These are phyloP conservation scores for Morus bassanus DNA, from an alignment of 2,797 vertebrate species.

Conservation along the genomic window DNA sequence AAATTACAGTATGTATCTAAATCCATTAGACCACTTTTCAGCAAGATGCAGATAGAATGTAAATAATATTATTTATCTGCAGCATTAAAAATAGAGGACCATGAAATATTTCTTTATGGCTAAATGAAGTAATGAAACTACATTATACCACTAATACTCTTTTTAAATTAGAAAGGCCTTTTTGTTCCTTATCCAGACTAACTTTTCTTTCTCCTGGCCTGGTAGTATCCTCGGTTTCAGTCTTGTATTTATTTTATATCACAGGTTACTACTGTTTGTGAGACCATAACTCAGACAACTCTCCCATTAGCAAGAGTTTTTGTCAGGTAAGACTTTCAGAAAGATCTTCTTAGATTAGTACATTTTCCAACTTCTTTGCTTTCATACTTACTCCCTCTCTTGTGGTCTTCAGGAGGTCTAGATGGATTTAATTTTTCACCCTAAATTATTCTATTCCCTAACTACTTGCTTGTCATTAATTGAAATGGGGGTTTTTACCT, in stretches of 20 bases:
- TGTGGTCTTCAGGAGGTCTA: not conserved
- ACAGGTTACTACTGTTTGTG: not conserved
- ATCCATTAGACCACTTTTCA: not conserved
- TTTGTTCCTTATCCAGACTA: not conserved
- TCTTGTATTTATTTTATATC: not conserved
- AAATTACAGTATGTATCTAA: not conserved
- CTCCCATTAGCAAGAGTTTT: not conserved
- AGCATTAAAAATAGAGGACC: not conserved
- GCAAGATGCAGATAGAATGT: not conserved
- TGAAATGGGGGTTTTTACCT: fast-evolving
- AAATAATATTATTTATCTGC: not conserved
- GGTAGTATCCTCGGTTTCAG: not conserved
- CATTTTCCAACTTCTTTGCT: not conserved
- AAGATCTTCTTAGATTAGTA: not conserved
- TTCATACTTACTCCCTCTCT: not conserved
- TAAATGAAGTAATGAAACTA: not conserved
- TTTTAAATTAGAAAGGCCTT: not conserved
- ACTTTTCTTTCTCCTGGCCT: not conserved
- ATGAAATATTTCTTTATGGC: not conserved
- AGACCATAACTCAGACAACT: not conserved
- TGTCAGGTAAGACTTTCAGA: not conserved
- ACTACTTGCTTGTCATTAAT: not conserved
- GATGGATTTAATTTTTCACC: not conserved
- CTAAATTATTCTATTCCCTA: not conserved
- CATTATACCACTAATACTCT: fast-evolving